Conservation (phyloP, 2,113 vertebrate species). For the Sylvietta virens region DNA sequence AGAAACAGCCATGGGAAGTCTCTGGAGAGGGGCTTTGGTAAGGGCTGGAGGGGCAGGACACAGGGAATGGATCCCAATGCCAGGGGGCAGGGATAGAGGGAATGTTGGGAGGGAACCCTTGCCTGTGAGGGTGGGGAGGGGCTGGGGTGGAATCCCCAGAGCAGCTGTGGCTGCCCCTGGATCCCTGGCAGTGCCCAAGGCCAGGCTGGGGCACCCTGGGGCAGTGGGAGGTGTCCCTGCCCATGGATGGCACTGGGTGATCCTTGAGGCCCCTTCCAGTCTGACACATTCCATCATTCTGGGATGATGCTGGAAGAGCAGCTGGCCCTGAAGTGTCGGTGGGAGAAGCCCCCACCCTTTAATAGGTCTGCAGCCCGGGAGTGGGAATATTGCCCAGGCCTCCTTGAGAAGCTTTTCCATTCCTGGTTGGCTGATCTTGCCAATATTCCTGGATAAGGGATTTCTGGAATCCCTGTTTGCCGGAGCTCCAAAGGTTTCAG, state of each 20-base stretch:
- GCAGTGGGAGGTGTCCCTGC: background rate
- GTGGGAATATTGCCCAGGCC: background rate
- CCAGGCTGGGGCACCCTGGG: background rate
- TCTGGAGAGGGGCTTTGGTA: background rate
- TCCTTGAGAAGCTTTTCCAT: background rate
- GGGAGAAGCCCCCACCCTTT: background rate
- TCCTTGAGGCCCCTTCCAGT: background rate
- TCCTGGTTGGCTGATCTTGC: background rate
- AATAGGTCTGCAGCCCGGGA: background rate
- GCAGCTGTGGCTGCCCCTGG: background rate
- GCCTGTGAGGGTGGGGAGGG: background rate
- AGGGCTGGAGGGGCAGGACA: background rate
- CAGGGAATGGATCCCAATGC: background rate
- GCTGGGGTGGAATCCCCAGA: background rate
- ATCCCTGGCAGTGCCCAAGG: background rate
- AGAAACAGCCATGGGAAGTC: background rate
- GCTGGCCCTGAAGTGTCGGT: background rate
- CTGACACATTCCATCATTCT: background rate
- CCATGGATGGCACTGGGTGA: background rate
- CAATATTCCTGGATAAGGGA: background rate
- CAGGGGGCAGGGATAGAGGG: accelerated
- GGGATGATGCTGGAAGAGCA: background rate
- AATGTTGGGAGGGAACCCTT: background rate
- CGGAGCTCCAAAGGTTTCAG: background rate
- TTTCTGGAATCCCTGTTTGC: background rate